Percentiles rank a stretch among this genome's conserved stretches.
Evolutionary conservation across 2,113 vertebrate genomes (phyloP).

Genomic region (Butorides virescens): DNA sequence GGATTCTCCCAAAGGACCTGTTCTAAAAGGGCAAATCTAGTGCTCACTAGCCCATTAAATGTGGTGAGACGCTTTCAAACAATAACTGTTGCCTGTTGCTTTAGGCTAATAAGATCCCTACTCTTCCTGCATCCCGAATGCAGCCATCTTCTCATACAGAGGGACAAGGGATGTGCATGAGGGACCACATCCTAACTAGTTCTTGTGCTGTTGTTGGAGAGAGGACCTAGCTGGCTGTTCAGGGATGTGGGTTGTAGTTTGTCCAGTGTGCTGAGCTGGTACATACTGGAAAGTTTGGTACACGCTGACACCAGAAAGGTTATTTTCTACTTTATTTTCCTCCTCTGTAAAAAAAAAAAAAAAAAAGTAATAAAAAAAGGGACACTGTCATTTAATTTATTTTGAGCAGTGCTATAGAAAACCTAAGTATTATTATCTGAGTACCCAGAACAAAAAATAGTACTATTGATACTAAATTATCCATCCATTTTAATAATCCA

Average conservation of each 20-base stretch:
- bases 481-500: slow-evolving; percentile 20
- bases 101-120: background rate
- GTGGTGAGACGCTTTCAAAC: background rate
- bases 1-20: slow-evolving; percentile 4
- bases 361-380: background rate
- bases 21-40: slow-evolving; percentile 47
- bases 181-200: background rate
- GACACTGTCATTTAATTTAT: background rate
- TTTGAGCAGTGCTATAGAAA: background rate
- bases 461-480: slow-evolving; percentile 17
- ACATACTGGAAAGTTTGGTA: background rate
- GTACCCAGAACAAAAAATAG: background rate
- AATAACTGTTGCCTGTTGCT: slow-evolving; percentile 1
- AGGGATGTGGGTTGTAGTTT: background rate
- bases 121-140: background rate
- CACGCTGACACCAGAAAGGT: background rate
- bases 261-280: background rate
- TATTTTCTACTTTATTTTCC: background rate
- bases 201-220: background rate
- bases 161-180: background rate
- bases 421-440: background rate
- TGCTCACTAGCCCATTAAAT: background rate
- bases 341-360: background rate
- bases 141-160: background rate
- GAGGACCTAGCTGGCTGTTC: background rate